Percentiles rank a stretch among this genome's conserved stretches.
phyloP scores from a whole-genome alignment of 1,140 invertebrate species.

The Rhagoletis zephyria region DNA sequence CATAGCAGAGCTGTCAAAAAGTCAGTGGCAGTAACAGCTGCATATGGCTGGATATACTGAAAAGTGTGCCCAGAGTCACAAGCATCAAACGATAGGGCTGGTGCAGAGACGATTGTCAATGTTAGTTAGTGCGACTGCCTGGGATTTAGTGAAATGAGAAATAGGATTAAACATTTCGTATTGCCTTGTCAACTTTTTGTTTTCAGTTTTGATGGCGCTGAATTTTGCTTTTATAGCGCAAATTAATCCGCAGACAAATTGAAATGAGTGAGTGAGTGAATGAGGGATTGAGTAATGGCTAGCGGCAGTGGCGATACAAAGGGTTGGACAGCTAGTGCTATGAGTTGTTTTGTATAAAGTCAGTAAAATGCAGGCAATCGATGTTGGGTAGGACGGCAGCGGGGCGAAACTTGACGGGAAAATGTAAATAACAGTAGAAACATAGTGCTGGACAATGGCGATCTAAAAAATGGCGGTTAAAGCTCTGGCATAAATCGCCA shows the following conservation, averaged over 20 bases:
- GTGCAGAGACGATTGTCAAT: not conserved
- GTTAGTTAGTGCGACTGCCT: not conserved
- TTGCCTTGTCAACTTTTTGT: conserved; percentile 33
- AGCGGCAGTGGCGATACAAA: not conserved
- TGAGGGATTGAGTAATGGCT: not conserved
- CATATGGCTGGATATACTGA: conserved; percentile 18
- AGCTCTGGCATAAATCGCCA: no score
- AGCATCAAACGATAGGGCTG: not conserved
- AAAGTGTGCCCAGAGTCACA: conserved; percentile 2
- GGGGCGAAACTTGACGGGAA: no score
- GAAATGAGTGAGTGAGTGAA: not conserved
- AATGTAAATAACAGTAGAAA: no score
- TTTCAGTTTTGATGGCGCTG: conserved; percentile 25
- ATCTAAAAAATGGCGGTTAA: no score
- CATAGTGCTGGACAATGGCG: no score
- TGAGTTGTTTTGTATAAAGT: not conserved
- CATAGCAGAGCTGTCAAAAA: conserved; percentile 29
- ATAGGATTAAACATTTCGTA: conserved; percentile 29
- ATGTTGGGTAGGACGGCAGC: no score
- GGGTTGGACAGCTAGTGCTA: not conserved
- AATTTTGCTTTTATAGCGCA: conserved; percentile 41
- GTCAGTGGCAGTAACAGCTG: conserved; percentile 9
- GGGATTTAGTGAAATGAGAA: conserved; percentile 51
- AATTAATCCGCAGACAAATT: conserved; percentile 39
- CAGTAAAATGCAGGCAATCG: not conserved